Evolutionary conservation across 2,888 invertebrate genomes (phyloP), one percentile per base, ranked within the genome.

Genomic region (Neocrepidodera transversa): DNA sequence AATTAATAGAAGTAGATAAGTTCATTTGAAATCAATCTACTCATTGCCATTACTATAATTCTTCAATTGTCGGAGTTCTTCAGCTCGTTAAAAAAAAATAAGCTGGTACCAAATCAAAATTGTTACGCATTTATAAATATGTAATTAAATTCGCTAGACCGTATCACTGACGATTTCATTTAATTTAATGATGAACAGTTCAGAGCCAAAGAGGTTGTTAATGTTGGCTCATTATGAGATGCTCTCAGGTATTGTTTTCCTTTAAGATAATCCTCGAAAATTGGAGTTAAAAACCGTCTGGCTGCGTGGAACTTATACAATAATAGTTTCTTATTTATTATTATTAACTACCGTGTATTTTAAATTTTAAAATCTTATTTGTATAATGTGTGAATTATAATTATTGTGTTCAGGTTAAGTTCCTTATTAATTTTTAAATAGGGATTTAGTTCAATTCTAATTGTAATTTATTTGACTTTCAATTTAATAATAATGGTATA

Each of bases 121-220:
- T 52, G 35, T 58, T 53, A 48, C 40, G 53, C 48, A 48, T 58
- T 52, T 47, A 52, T 58, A 53, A 56, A 55, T 40, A 47, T 45
- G 47, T 60, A 60, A 60, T 60, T 60, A 56, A 47, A 43, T 54
- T 47, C 42, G 54, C 56, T 47, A 60, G 52, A 60, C 60, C 60
- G 60, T 55, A 51, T 51, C 60, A 56, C 51, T 60, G 43, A 57
- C 50, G 57, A 56, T 60, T 56, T 60, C 51, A 56, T 60, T 60
- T 60, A 56, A 60, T 50, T 60, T 56, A 56, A 60, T 56, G 52
- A 56, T 56, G 51, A 51, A 30, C 38, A 43, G 32, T 55, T 51
- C 58, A 18, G 16, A 30, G 17, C 42, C 8, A 20, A 50, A 56
- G 49, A 52, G 52, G 32, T 52, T 38, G 51, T 57, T 57, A 38